These are phyloP conservation scores for Fregata magnificens DNA, from an alignment of 2,113 vertebrate genomes.

Conservation along the genomic window DNA sequence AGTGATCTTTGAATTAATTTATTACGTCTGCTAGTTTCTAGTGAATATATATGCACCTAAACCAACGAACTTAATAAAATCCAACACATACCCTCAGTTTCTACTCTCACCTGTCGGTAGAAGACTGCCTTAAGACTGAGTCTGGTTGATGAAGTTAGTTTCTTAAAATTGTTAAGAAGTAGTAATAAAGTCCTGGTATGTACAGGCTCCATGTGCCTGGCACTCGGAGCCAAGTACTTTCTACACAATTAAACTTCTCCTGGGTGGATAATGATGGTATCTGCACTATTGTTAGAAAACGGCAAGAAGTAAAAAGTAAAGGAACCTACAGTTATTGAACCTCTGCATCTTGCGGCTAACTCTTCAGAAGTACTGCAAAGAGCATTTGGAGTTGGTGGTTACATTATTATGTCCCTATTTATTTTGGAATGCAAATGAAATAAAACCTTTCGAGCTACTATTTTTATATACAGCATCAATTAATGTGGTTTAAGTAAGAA, in stretches of 20 bases:
- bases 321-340: background rate
- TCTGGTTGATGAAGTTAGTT: background rate
- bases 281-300: background rate
- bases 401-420: background rate
- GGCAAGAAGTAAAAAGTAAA: background rate
- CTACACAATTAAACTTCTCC: background rate
- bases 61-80: background rate
- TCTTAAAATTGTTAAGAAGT: background rate
- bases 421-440: background rate
- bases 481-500: background rate
- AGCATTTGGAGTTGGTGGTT: background rate
- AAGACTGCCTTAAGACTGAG: background rate
- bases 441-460: rapidly evolving
- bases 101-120: background rate
- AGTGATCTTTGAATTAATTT: background rate
- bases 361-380: background rate
- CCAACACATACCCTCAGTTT: rapidly evolving
- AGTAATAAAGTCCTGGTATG: background rate
- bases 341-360: background rate
- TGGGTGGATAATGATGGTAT: background rate
- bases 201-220: background rate
- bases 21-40: background rate
- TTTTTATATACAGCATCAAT: background rate
- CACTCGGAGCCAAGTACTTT: background rate
- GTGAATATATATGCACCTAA: background rate